A percentile compares a stretch with the other conserved stretches of the same genome.
phyloP scores from a whole-genome alignment of 2,888 invertebrate species.

The Acrobeloides nanus region DNA sequence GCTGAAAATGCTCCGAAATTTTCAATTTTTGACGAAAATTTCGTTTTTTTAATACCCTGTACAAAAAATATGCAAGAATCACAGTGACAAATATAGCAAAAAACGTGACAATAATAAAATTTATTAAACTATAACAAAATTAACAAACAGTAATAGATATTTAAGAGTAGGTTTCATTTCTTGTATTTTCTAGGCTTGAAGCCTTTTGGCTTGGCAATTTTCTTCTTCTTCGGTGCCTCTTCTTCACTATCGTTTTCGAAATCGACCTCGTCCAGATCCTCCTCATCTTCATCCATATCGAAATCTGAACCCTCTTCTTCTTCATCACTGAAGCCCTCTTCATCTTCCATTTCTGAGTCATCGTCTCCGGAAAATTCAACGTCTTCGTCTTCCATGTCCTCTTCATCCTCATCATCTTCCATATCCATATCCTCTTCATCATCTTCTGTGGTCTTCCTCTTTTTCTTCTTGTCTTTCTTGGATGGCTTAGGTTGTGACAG shows the following conservation, averaged over 20 bases:
- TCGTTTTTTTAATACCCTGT: too few species aligned
- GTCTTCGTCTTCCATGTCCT: constrained; percentile 54
- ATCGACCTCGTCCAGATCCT: constrained; percentile 15
- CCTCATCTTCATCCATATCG: constrained; percentile 24
- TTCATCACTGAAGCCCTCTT: constrained; percentile 26
- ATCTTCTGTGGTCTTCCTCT: constrained; percentile 10
- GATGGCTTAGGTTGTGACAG: constrained; percentile 51
- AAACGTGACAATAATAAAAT: too few species aligned
- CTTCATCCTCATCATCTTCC: constrained; percentile 30
- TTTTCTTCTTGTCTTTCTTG: constrained; percentile 20
- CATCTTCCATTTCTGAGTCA: constrained; percentile 15
- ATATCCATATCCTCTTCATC: constrained; percentile 7
- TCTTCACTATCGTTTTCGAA: constrained; percentile 10
- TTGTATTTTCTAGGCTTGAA: too few species aligned
- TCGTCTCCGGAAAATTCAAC: constrained; percentile 53
- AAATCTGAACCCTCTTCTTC: constrained; percentile 20
- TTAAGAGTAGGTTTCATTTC: too few species aligned
- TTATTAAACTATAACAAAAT: too few species aligned
- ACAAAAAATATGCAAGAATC: too few species aligned
- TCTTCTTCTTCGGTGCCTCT: too few species aligned
- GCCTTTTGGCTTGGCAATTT: too few species aligned
- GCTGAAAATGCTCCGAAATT: too few species aligned
- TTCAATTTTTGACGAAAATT: too few species aligned
- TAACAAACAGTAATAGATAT: too few species aligned
- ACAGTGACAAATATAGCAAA: too few species aligned